Evolutionary conservation across 2,113 vertebrate species (phyloP), one percentile per base, ranked within the genome.

Genomic region (Neodon shergylaensis): DNA sequence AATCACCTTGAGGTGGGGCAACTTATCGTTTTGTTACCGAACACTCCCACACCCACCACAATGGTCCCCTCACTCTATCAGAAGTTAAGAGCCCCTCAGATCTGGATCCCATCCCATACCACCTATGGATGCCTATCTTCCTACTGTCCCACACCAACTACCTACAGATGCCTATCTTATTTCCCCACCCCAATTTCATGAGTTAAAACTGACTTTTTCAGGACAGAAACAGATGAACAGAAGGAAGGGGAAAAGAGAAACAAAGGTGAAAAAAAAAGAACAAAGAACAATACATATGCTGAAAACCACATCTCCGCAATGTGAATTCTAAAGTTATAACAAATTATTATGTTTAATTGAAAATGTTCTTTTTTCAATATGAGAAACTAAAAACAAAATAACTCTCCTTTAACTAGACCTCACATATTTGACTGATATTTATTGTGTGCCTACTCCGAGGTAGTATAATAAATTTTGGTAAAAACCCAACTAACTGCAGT

Each of bases 401-500:
- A 84, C 19, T 52, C 88, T 79, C 36, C 39, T 94, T 93, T 88
- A 94, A 73, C n/a, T 76, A 94, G 82, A 73, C 58, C 95, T 96
- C 61, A 92, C 2, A 61, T 85, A 88, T 94, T 91, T 91, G 86
- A 49, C 54, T 77, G 66, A 79, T 97, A 95, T 93, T 97, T 96
- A 93, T 92, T 76, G 76, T 95, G 63, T 93, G 39, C 76, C 70
- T 95, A 90, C 58, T 95, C 84, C 31, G 19, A 93, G 81, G 65
- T 24, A 85, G 65, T 66, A 72, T 87, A 94, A 84, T 84, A 94
- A 84, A 95, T 97, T 96, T 93, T 94, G 70, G 70, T 90, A 95
- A 96, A 96, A 96, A 66, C 70, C n/a, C 88, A 96, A 96, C 92
- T 97, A 96, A 83, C 92, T 87, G 17, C 36, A 78, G 79, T 84